These are phyloP conservation scores for Napeogenes sylphis DNA, from an alignment of 2,888 invertebrate species.

Conservation along the genomic window DNA sequence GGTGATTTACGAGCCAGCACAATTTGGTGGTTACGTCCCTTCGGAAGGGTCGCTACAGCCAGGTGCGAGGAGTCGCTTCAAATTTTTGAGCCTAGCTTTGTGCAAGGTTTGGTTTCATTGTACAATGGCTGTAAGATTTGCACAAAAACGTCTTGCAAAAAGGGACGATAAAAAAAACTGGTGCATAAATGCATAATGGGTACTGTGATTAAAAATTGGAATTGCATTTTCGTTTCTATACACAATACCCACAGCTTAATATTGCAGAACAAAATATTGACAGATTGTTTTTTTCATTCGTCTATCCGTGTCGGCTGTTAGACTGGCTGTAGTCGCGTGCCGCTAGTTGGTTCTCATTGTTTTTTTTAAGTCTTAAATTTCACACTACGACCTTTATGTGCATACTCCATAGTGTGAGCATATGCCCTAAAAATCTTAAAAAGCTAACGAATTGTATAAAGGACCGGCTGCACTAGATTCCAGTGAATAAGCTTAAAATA, in stretches of 20 bases:
- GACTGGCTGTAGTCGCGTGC: conserved; percentile 63
- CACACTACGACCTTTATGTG: conserved; percentile 9
- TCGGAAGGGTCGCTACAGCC: conserved; percentile 43
- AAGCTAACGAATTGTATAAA: background rate
- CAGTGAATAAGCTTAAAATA: background rate
- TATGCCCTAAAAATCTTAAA: background rate
- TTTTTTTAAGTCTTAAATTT: conserved; percentile 41
- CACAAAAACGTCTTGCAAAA: conserved; percentile 68
- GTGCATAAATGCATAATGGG: conserved; percentile 20
- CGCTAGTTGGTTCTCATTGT: conserved; percentile 52
- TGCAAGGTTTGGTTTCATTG: conserved; percentile 58
- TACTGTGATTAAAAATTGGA: conserved; percentile 32
- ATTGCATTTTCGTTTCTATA: conserved; percentile 32
- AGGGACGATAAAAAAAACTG: conserved; percentile 55
- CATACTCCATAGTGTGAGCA: background rate
- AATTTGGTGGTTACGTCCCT: conserved; percentile 50
- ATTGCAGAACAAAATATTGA: conserved; percentile 28
- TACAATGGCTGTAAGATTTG: conserved; percentile 72
- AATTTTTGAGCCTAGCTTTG: conserved; percentile 55
- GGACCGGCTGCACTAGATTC: background rate
- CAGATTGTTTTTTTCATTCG: conserved; percentile 28
- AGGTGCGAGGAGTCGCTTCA: conserved; percentile 59
- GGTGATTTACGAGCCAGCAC: conserved; percentile 54
- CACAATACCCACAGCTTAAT: conserved; percentile 24
- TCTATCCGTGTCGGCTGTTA: conserved; percentile 31